These are phyloP conservation scores for Microctonus aethiopoides DNA, from an alignment of 2,888 invertebrate genomes.

Conservation along the genomic window DNA sequence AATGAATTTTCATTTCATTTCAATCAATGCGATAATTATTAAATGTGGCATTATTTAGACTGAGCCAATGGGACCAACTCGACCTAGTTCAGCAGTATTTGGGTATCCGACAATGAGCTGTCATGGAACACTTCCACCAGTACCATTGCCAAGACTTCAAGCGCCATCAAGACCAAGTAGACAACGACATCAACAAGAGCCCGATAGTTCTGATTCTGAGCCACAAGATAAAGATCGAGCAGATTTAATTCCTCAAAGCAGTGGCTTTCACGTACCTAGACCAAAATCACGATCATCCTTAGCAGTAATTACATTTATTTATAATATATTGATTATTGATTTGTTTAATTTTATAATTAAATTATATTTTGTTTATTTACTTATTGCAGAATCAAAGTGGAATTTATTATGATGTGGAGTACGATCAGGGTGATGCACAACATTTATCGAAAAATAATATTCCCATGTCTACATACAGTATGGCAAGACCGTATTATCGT, in stretches of 20 bases:
- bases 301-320: conserved; percentile 67
- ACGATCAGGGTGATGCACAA: conserved; percentile 74
- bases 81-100: conserved; percentile 86
- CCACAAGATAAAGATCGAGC: conserved; percentile 76
- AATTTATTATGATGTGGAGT: conserved; percentile 91
- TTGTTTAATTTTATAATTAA: background rate
- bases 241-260: conserved; percentile 75
- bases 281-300: conserved; percentile 84
- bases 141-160: conserved; percentile 76
- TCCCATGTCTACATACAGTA: conserved; percentile 86
- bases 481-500: conserved; percentile 76
- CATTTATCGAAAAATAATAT: conserved; percentile 71
- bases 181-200: conserved; percentile 58
- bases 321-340: background rate
- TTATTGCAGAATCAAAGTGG: conserved; percentile 83
- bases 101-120: conserved; percentile 76
- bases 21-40: conserved; percentile 58
- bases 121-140: conserved; percentile 75
- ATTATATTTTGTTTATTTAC: background rate
- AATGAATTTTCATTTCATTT: background rate
- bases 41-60: conserved; percentile 68
- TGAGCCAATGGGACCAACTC: conserved; percentile 78
- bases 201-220: conserved; percentile 66
- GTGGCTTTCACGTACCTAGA: conserved; percentile 81
- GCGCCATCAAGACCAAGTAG: conserved; percentile 63